Conservation (phyloP, 2,888 invertebrate species). For the Drosophila lacicola region DNA sequence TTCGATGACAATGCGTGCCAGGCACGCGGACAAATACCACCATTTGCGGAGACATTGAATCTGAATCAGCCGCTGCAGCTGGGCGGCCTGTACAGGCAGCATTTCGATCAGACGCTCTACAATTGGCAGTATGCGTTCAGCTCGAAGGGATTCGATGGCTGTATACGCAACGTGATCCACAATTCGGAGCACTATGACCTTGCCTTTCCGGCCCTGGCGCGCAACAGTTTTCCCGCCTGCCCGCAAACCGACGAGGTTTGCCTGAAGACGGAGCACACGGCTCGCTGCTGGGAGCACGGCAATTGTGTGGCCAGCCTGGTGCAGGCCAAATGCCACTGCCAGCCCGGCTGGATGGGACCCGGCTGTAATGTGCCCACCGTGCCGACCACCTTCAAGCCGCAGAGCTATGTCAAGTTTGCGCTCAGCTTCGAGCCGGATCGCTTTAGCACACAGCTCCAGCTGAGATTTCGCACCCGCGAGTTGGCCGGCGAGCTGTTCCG, state of each 20-base stretch:
- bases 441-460: constrained; percentile 95
- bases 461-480: constrained; percentile 96
- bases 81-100: constrained; percentile 95
- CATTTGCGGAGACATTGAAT: constrained; percentile 97
- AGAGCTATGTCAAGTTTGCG: constrained; percentile 97
- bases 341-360: constrained; percentile 97
- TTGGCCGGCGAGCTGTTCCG: constrained; percentile 96
- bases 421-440: constrained; percentile 96
- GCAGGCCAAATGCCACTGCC: constrained; percentile 96
- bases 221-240: constrained; percentile 95
- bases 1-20: constrained; percentile 96
- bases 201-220: constrained; percentile 94
- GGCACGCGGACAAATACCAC: constrained; percentile 95
- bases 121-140: constrained; percentile 96
- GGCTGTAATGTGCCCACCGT: constrained; percentile 93
- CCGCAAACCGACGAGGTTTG: constrained; percentile 96
- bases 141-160: constrained; percentile 96
- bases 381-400: constrained; percentile 95
- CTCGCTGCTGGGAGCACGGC: constrained; percentile 95
- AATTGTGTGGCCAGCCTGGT: constrained; percentile 95
- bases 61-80: constrained; percentile 97
- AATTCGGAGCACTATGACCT: constrained; percentile 98
- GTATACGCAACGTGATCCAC: constrained; percentile 97
- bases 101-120: constrained; percentile 94
- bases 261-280: constrained; percentile 92